A percentile compares a stretch with the other conserved stretches of the same genome.
Evolutionary conservation across 2,113 vertebrate genomes (phyloP).

Genomic region (Cacatua alba): DNA sequence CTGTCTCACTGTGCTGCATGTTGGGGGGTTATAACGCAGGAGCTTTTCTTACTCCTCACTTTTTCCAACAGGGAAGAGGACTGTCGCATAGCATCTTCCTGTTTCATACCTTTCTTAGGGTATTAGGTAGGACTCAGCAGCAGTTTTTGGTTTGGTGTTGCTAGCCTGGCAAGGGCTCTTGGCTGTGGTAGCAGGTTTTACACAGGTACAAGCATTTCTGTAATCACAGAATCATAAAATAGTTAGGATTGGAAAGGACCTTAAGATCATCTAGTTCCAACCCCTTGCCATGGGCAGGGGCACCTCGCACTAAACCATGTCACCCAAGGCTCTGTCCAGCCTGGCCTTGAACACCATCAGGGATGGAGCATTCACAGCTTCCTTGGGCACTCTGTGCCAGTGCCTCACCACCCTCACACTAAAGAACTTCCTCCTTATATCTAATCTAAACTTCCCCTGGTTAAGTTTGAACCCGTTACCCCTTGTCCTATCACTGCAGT

Average conservation of each 20-base stretch:
- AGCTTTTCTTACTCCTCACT: not conserved
- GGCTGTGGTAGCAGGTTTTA: not conserved
- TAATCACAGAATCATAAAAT: not conserved
- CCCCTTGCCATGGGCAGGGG: too few relatives aligned
- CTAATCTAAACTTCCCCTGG: too few relatives aligned
- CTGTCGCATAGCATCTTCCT: not conserved
- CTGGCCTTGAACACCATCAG: too few relatives aligned
- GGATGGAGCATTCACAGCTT: too few relatives aligned
- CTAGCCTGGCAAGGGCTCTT: not conserved
- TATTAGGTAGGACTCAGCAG: not conserved
- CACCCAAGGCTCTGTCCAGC: too few relatives aligned
- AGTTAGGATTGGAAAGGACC: not conserved
- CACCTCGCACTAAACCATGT: too few relatives aligned
- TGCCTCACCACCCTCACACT: too few relatives aligned
- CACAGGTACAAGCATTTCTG: not conserved
- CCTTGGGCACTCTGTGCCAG: too few relatives aligned
- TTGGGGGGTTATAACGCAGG: not conserved
- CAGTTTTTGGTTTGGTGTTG: not conserved
- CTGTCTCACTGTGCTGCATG: not conserved
- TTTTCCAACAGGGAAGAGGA: not conserved
- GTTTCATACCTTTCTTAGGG: not conserved
- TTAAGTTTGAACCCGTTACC: too few relatives aligned
- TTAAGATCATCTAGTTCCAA: not conserved
- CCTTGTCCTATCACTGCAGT: too few relatives aligned
- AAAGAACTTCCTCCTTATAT: too few relatives aligned